A percentile compares a stretch with the other conserved stretches of the same genome.
These are phyloP conservation scores for Conus canariensis DNA, from an alignment of 2,888 invertebrate species.

Conservation along the genomic window DNA sequence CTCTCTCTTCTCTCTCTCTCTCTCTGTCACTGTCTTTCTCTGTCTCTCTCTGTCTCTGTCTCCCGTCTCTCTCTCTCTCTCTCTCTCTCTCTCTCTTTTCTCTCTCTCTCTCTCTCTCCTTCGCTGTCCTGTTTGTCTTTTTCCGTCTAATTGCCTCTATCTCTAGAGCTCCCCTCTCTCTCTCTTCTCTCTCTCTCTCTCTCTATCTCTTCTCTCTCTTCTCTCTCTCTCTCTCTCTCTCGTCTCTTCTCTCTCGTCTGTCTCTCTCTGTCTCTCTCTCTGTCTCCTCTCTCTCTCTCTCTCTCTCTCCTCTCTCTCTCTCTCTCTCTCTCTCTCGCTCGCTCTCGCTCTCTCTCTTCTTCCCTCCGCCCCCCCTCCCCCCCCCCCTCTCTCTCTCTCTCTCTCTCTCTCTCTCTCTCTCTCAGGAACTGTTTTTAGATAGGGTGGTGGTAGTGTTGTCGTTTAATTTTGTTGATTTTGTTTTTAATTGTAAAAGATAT, in stretches of 20 bases:
- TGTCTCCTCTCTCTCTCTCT: not conserved
- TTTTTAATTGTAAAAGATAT: no score
- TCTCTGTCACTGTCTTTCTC: not conserved
- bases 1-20: not conserved
- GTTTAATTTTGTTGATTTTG: no score
- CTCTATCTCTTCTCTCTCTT: no score
- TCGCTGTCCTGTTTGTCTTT: no score
- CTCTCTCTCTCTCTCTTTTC: not conserved
- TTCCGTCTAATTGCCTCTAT: no score
- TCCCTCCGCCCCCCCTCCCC: no score
- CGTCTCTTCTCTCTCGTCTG: not conserved
- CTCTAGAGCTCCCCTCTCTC: not conserved
- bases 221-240: not conserved
- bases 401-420: constrained; percentile 9
- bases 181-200: no score
- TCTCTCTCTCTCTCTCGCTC: not conserved
- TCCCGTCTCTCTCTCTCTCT: not conserved
- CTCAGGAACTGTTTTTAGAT: no score
- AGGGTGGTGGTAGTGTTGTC: no score
- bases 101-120: not conserved
- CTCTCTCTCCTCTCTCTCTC: not conserved
- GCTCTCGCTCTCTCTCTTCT: not conserved
- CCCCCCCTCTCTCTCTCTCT: not conserved
- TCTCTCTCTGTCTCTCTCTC: not conserved
- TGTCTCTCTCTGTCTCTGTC: not conserved